A percentile compares a stretch with the other conserved stretches of the same genome.
Evolutionary conservation across 37 sponge, comb jelly and placozoan species (phyloP).

Genomic region (Dysidea cf. avara): DNA sequence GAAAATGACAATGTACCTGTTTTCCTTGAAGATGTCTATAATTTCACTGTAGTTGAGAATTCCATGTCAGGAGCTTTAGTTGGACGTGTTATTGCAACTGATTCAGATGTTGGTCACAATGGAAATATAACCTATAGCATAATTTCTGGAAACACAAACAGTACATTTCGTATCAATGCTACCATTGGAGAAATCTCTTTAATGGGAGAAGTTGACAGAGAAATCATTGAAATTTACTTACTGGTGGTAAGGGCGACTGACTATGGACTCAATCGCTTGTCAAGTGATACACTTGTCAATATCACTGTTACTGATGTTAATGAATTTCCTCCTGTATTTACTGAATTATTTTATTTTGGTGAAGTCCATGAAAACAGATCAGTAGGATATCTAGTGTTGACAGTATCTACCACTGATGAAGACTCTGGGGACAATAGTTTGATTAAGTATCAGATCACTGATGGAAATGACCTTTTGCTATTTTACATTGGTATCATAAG

Average conservation of each 20-base stretch:
- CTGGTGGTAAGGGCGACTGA: conserved; percentile 65
- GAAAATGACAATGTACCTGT: conserved; percentile 59
- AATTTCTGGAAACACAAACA: conserved; percentile 12
- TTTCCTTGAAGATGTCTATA: conserved; percentile 27
- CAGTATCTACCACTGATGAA: conserved; percentile 41
- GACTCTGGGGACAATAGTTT: conserved; percentile 59
- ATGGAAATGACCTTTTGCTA: conserved; percentile 12
- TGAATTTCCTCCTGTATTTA: conserved; percentile 47
- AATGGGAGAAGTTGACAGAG: conserved; percentile 23
- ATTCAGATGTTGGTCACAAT: conserved; percentile 40
- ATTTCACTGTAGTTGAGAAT: conserved; percentile 39
- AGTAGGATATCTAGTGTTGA: conserved; percentile 3
- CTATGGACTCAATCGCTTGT: conserved; percentile 31
- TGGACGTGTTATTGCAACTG: conserved; percentile 36
- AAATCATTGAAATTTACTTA: conserved; percentile 8
- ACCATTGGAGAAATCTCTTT: conserved; percentile 44
- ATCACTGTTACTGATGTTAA: conserved; percentile 67
- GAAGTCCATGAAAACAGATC: conserved; percentile 37
- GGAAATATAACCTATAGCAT: conserved; percentile 40
- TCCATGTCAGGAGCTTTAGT: conserved; percentile 27
- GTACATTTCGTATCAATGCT: conserved; percentile 36
- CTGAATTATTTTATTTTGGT: conserved; percentile 25
- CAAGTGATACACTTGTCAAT: conserved; percentile 10
- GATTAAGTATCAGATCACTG: conserved; percentile 27
- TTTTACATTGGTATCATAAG: conserved; percentile 32